Conservation (phyloP, 2,797 vertebrate genomes). For the Paramormyrops hopkinsi region DNA sequence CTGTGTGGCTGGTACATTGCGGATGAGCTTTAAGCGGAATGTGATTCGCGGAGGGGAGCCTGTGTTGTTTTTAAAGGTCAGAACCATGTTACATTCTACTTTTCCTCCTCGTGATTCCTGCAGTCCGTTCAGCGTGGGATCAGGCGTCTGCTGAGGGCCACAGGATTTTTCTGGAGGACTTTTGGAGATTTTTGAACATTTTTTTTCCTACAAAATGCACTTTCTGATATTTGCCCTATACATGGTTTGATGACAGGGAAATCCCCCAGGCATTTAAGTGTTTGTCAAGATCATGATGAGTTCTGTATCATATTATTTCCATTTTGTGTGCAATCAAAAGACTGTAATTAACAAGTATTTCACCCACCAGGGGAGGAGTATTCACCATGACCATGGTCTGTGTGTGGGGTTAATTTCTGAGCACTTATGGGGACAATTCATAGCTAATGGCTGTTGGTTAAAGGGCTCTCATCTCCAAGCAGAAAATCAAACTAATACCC, state of each 20-base stretch:
- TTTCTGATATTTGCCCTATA: background rate
- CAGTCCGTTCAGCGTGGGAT: constrained; percentile 31
- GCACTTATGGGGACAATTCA: background rate
- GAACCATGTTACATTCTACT: constrained; percentile 40
- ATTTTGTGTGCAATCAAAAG: background rate
- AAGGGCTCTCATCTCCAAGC: background rate
- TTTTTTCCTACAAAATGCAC: background rate
- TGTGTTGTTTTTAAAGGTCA: constrained; percentile 41
- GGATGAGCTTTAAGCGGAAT: constrained; percentile 21
- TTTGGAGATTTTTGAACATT: background rate
- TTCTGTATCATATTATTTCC: background rate
- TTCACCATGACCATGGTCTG: background rate
- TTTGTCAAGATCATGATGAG: background rate
- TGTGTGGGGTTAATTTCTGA: background rate
- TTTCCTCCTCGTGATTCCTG: constrained; percentile 30
- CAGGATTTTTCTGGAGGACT: background rate
- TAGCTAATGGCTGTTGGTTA: background rate
- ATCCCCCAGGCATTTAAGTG: background rate
- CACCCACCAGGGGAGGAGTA: background rate
- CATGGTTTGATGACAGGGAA: background rate
- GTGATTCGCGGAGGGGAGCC: constrained; percentile 26
- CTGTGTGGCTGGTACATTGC: constrained; percentile 14
- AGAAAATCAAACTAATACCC: background rate
- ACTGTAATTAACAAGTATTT: background rate
- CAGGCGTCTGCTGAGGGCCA: background rate